Percentiles rank a stretch among this genome's conserved stretches.
These are phyloP conservation scores for Limnephilus lunatus DNA, from an alignment of 2,888 invertebrate genomes.

Conservation along the genomic window DNA sequence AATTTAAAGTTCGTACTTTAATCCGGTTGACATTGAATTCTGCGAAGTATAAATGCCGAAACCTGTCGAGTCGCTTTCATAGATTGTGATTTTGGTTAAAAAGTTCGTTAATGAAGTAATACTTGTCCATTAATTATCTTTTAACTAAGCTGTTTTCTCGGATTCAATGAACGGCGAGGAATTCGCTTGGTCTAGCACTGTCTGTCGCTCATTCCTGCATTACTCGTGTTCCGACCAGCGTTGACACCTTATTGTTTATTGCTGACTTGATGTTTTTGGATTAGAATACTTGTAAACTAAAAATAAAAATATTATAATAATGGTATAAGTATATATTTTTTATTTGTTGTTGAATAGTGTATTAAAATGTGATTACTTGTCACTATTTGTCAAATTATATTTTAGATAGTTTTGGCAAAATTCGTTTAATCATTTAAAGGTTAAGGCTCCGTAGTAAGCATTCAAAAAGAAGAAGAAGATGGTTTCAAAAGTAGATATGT, in stretches of 20 bases:
- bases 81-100: no score
- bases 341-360: no score
- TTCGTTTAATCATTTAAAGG: no score
- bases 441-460: no score
- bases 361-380: no score
- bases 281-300: not conserved
- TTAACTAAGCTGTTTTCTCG: not conserved
- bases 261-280: not conserved
- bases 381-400: no score
- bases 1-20: not conserved
- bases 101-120: not conserved
- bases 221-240: not conserved
- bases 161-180: not conserved
- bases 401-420: no score
- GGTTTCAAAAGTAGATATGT: no score
- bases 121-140: not conserved
- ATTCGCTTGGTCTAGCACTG: not conserved
- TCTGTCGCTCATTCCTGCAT: not conserved
- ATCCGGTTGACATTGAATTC: not conserved
- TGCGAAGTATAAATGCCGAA: not conserved
- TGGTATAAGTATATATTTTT: no score
- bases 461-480: no score
- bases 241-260: not conserved
- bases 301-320: no score
- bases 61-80: not conserved